A percentile compares a stretch with the other conserved stretches of the same genome.
Evolutionary conservation across 1,140 invertebrate genomes (phyloP).

Genomic region (Rhyacophila brunnea): DNA sequence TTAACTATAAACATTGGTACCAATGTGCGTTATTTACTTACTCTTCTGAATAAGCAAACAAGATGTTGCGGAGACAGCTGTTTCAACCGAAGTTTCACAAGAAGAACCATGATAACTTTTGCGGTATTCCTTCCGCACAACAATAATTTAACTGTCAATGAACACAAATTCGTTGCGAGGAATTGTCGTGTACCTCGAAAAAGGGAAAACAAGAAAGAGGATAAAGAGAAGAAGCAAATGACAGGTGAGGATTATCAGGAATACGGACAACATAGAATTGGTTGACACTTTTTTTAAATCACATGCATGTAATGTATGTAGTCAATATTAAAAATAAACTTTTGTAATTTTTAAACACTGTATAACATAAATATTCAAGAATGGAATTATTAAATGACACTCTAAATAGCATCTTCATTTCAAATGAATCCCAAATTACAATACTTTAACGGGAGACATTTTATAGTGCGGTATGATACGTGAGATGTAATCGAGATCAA

Average conservation of each 20-base stretch:
- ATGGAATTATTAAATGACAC: too few species aligned
- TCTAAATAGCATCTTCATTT: too few species aligned
- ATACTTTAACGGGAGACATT: too few species aligned
- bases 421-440: too few species aligned
- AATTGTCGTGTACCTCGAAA: constrained; percentile 44
- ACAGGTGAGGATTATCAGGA: constrained; percentile 43
- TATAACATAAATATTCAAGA: too few species aligned
- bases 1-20: too few species aligned
- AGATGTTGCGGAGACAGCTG: constrained; percentile 50
- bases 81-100: constrained; percentile 52
- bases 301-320: too few species aligned
- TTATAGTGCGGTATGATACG: background rate
- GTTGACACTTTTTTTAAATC: too few species aligned
- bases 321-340: too few species aligned
- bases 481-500: background rate
- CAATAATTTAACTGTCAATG: background rate
- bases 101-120: constrained; percentile 46
- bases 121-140: background rate
- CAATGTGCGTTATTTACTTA: too few species aligned
- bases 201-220: constrained; percentile 45
- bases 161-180: constrained; percentile 2
- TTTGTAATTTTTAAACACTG: too few species aligned
- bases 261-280: constrained; percentile 36
- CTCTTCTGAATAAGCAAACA: constrained; percentile 49
- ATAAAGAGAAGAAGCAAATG: constrained; percentile 48